phyloP scores from a whole-genome alignment of 1,140 invertebrate genomes.

The Aphelenchoides fujianensis region DNA sequence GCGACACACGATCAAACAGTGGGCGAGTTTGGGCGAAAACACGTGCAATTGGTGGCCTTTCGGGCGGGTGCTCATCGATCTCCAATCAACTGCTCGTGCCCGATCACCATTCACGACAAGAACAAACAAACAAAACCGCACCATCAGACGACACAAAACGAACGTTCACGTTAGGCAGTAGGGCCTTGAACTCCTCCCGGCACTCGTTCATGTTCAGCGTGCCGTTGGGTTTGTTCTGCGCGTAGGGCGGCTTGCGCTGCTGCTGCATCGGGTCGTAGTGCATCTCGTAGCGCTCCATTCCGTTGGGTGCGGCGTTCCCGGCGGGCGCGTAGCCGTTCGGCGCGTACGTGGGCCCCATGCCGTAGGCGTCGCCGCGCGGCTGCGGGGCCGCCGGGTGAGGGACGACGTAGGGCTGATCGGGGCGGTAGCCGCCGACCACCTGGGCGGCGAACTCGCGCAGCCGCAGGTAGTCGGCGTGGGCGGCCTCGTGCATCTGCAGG shows the following conservation, averaged over 20 bases:
- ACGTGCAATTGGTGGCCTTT: too few species aligned
- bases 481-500: not conserved
- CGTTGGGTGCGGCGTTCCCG: conserved; percentile 10
- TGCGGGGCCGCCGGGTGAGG: not conserved
- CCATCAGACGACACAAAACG: conserved; percentile 33
- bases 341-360: not conserved
- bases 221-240: conserved; percentile 21
- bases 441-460: not conserved
- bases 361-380: not conserved
- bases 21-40: too few species aligned
- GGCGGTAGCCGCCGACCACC: not conserved
- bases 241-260: conserved; percentile 24
- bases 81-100: conserved; percentile 12
- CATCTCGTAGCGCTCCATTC: conserved; percentile 20
- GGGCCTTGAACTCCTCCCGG: conserved; percentile 45
- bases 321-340: not conserved
- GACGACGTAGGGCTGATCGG: not conserved
- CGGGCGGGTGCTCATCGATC: too few species aligned
- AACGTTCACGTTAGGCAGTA: conserved; percentile 55
- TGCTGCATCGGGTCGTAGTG: conserved; percentile 18
- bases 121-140: conserved; percentile 15
- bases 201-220: conserved; percentile 28
- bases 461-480: not conserved
- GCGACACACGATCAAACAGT: too few species aligned
- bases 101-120: conserved; percentile 1